These are phyloP conservation scores for Cololabis saira DNA, from an alignment of 2,113 vertebrate genomes.

Conservation along the genomic window DNA sequence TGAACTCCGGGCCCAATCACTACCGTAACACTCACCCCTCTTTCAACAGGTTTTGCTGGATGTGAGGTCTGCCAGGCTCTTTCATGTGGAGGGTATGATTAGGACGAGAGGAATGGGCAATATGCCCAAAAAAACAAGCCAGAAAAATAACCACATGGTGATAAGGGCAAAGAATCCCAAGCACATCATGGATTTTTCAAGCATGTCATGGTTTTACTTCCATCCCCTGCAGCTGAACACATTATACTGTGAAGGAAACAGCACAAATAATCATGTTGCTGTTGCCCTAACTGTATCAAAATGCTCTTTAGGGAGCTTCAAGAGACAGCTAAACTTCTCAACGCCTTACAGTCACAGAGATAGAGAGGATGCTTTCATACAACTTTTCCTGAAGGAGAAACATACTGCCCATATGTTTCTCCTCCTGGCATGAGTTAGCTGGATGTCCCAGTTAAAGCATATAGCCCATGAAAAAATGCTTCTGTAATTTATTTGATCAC, in stretches of 20 bases:
- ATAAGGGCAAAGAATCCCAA: slow-evolving; percentile 69
- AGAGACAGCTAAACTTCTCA: slow-evolving; percentile 66
- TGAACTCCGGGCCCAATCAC: slow-evolving; percentile 24
- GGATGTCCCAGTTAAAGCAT: slow-evolving; percentile 65
- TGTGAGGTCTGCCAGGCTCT: slow-evolving; percentile 61
- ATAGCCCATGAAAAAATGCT: slow-evolving; percentile 68
- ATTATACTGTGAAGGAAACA: slow-evolving; percentile 68
- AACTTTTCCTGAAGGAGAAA: slow-evolving; percentile 73
- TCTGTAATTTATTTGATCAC: slow-evolving; percentile 77
- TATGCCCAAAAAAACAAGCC: slow-evolving; percentile 42
- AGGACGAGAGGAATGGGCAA: slow-evolving; percentile 58
- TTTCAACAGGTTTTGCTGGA: slow-evolving; percentile 69
- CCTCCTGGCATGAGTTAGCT: slow-evolving; percentile 61
- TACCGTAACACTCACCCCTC: slow-evolving; percentile 22
- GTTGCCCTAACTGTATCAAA: slow-evolving; percentile 72
- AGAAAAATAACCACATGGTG: slow-evolving; percentile 59
- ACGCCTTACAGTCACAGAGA: slow-evolving; percentile 62
- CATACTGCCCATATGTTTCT: slow-evolving; percentile 58
- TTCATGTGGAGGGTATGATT: slow-evolving; percentile 54
- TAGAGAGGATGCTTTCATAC: slow-evolving; percentile 71
- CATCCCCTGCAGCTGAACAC: slow-evolving; percentile 53
- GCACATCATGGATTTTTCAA: slow-evolving; percentile 68
- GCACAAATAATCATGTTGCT: slow-evolving; percentile 73
- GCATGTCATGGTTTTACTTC: slow-evolving; percentile 67
- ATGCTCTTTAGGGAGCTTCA: slow-evolving; percentile 70